Percentiles rank a stretch among this genome's conserved stretches.
phyloP scores from a whole-genome alignment of 2,888 invertebrate species.

The Acronicta alni region DNA sequence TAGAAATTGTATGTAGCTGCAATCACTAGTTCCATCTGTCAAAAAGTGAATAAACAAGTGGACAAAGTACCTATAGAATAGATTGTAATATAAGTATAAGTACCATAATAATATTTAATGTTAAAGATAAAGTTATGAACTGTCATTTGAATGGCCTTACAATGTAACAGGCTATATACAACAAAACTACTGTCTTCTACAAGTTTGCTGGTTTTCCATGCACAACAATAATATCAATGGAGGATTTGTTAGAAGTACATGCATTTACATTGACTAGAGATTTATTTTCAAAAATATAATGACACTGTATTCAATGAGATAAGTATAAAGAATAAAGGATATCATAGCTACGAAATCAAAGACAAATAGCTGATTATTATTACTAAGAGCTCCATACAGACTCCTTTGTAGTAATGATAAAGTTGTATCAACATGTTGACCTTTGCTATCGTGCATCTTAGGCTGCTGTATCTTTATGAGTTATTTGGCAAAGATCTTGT shows the following conservation, averaged over 20 bases:
- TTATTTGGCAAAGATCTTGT: not conserved
- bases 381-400: slow-evolving; percentile 9
- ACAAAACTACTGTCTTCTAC: not conserved
- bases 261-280: slow-evolving; percentile 21
- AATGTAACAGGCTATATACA: not conserved
- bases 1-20: too few relatives aligned
- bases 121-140: too few relatives aligned
- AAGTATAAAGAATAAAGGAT: slow-evolving; percentile 8
- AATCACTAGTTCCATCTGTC: too few relatives aligned
- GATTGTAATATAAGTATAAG: too few relatives aligned
- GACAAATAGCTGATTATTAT: slow-evolving; percentile 4
- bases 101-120: too few relatives aligned
- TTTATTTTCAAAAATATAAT: not conserved
- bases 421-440: slow-evolving; percentile 16
- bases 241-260: slow-evolving; percentile 33
- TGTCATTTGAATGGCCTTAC: too few relatives aligned
- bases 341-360: slow-evolving; percentile 9
- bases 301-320: not conserved
- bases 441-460: slow-evolving; percentile 37
- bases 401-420: slow-evolving; percentile 17
- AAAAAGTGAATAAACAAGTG: too few relatives aligned
- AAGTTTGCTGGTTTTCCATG: slow-evolving; percentile 43
- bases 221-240: slow-evolving; percentile 41
- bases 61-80: too few relatives aligned
- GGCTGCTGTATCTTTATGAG: not conserved